These are phyloP conservation scores for Trypoxylon attenuatum DNA, from an alignment of 2,888 invertebrate species.

Conservation along the genomic window DNA sequence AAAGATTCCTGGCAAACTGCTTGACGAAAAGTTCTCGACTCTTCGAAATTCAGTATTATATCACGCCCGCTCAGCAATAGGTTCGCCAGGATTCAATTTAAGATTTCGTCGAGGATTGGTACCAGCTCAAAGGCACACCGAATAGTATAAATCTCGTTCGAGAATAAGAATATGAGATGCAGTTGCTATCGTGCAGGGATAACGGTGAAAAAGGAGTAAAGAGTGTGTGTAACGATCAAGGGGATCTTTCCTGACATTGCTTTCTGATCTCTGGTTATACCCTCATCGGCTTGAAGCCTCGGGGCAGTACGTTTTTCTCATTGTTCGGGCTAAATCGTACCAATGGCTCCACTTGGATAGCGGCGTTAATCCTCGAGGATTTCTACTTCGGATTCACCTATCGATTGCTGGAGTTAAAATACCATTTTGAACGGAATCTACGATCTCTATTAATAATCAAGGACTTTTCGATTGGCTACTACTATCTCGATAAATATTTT, in stretches of 20 bases:
- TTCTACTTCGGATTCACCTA: neutral
- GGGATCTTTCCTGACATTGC: neutral
- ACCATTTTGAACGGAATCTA: neutral
- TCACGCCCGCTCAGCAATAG: too few species aligned
- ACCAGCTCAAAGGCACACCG: too few species aligned
- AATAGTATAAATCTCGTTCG: too few species aligned
- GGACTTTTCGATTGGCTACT: too few species aligned
- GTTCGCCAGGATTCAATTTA: too few species aligned
- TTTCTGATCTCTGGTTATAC: constrained; percentile 11
- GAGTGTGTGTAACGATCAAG: neutral
- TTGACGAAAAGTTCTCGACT: too few species aligned
- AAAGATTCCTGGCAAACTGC: too few species aligned
- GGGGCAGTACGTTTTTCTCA: neutral
- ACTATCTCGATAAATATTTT: too few species aligned
- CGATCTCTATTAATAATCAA: neutral
- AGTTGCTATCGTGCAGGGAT: too few species aligned
- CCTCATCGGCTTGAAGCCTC: neutral
- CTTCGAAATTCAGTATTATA: too few species aligned
- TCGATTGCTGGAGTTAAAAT: constrained; percentile 8
- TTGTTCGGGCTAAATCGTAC: neutral
- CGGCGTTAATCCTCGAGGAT: neutral
- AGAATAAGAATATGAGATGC: too few species aligned
- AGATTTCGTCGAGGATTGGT: too few species aligned
- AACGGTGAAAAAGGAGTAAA: neutral
- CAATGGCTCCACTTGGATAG: neutral